Evolutionary conservation across 2,113 vertebrate genomes (phyloP), one percentile per base, ranked within the genome.

Genomic region (Pachyramphus minor): DNA sequence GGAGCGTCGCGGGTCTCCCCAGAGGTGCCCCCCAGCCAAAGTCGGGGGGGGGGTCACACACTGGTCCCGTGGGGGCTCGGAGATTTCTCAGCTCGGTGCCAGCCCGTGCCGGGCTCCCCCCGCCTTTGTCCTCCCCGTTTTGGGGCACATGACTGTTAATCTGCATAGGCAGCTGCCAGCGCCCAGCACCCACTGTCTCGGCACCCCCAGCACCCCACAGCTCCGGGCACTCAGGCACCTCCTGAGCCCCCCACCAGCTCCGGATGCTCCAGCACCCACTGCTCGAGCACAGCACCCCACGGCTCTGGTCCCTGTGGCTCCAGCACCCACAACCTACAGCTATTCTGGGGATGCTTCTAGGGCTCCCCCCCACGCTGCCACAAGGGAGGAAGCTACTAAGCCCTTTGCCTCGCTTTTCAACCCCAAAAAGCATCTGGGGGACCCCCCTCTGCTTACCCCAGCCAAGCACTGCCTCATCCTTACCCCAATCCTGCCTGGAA

Each of bases 401-500:
- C 27, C 37, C 5, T 0, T 35, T 60, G 28, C 27, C 5, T 44
- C 0, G 5, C 16, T 60, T 18, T 18, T 60, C 52, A 11, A 21
- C 45, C 72, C 23, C 5, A 3, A 28, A 41, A 55, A 35, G 11
- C 3, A 3, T 39, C 33, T 7, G 3, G 12, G 6, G 33, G 14
- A 42, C 44, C n/a, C 1, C 7, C 27, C 41, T 28, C 19, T 11
- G 12, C 5, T 31, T 1, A 3, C 13, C 31, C 27, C 12, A 2
- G 23, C 33, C 1, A 7, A 9, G 50, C 8, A 0, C 72, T 72
- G 39, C 59, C 67, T 64, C 41, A 4, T 47, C 69, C 58, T 44
- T 2, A 0, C 60, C 63, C 30, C 14, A 33, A 62, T 74, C 42
- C 14, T 3, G 19, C 39, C 30, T 0, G 0, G 79, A 88, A 96